Evolutionary conservation across 2,888 invertebrate genomes (phyloP), one percentile per base, ranked within the genome.

Genomic region (Drosophila niveifrons): DNA sequence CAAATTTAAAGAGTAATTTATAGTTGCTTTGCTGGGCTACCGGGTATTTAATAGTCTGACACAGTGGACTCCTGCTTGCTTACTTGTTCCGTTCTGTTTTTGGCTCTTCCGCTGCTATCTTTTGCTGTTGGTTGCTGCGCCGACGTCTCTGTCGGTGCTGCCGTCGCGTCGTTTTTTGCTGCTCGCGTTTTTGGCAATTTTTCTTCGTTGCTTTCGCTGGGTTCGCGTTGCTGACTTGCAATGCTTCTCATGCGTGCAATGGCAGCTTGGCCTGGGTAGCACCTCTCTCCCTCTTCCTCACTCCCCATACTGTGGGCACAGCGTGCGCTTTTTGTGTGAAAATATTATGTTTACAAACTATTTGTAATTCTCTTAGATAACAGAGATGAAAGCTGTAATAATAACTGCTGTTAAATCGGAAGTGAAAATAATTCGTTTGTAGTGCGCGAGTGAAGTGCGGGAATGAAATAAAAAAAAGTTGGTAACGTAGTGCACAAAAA

Each of bases 181-280:
- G 55, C 34, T 53, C 58, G 57, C 61, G 36, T 65, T 78, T 78
- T 77, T 88, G 88, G 88, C 81, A 78, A 86, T 88, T 83, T 84
- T 74, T 88, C 81, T 83, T 88, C 84, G 69, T 66, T 78, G 68
- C 57, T 58, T 78, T 75, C 78, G 74, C 46, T 75, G 51, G 65
- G 82, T 79, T 73, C 70, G 52, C 81, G 76, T 75, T 83, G 87
- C 87, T 84, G 83, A 88, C 88, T 84, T 88, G 83, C 83, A 84
- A 70, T 72, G 83, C 87, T 75, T 80, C 69, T 80, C 88, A 88
- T 80, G 83, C 87, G 83, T 83, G 78, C 80, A 79, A 63, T 75
- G 56, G 67, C n/a, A 67, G 52, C 39, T 47, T 52, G 65, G 52
- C 43, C 56, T 48, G 51, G 47, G 11, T 10, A 34, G 55, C 44